Evolutionary conservation across 1,140 invertebrate species (phyloP), one percentile per base, ranked within the genome.

Genomic region (Thaumatotibia leucotreta): DNA sequence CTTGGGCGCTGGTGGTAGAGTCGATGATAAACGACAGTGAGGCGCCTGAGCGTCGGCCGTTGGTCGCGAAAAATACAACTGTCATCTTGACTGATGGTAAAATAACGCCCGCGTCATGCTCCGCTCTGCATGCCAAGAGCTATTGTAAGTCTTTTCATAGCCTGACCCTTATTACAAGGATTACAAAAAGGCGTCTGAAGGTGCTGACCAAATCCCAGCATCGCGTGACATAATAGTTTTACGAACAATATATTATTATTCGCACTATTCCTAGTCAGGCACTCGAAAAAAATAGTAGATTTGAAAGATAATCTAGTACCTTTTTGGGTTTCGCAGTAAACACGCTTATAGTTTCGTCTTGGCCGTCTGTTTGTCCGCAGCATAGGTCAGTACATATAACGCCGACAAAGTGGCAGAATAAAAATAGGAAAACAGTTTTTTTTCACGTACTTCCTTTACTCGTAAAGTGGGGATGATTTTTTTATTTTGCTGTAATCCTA

Each of bases 61-160:
- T 86, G 84, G 81, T 76, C 86, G 79, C 86, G 86, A 89, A 90
- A 90, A 89, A 90, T 87, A 88, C 83, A 79, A 87, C 83, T 89
- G 86, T 89, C 86, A 88, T 90, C 82, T 89, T 90, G 86, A 89
- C 74, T 88, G 85, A 90, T 90, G 84, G 80, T 81, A 81, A 86
- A 89, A 89, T 88, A 90, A 89, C 80, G 74, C 71, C 76, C 68
- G 75, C 80, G 84, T 90, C 88, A 88, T 87, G 80, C 82, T 78
- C 74, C 68, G 73, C 79, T 85, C 81, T 88, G 83, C 80, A 86
- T 82, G 82, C 79, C 75, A 79, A 84, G 76, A 76, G 77, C 82
- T 78, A 82, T 86, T 86, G 83, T 82, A 73, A 74, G 78, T 75
- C 75, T 73, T 78, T 78, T 80, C 82, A 77, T 83, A 69, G 65